These are phyloP conservation scores for Magallana ariakensis DNA, from an alignment of 1,140 invertebrate species.

Conservation along the genomic window DNA sequence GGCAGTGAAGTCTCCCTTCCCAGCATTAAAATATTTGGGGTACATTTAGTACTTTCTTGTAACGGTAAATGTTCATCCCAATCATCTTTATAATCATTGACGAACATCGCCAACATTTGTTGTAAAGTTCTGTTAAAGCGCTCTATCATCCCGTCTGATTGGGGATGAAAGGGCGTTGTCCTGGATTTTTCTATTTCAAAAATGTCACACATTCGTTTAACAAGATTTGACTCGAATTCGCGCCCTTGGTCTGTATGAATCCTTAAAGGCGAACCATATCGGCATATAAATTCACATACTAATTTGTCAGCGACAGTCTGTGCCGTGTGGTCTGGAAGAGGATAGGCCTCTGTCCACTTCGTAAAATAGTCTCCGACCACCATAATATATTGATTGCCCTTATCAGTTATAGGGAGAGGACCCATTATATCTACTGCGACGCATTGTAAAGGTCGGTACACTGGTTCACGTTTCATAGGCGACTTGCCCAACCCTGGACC, in stretches of 20 bases:
- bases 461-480: constrained; percentile 30
- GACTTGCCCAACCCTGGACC: not conserved
- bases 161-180: not conserved
- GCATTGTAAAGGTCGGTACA: constrained; percentile 27
- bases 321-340: constrained; percentile 6
- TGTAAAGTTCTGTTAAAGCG: not conserved
- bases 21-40: no score
- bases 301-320: not conserved
- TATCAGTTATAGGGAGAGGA: constrained; percentile 17
- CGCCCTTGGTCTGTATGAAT: constrained; percentile 49
- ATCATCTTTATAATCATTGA: no score
- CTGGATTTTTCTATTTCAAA: not conserved
- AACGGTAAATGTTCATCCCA: no score
- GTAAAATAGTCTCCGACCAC: constrained; percentile 55
- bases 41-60: no score
- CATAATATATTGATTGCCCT: constrained; percentile 21
- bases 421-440: constrained; percentile 46
- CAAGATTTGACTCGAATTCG: constrained; percentile 42
- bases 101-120: no score
- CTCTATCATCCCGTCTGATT: constrained; percentile 14
- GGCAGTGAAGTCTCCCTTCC: no score
- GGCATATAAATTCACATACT: constrained; percentile 41
- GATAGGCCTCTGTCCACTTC: constrained; percentile 51
- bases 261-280: constrained; percentile 41
- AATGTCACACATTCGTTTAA: constrained; percentile 13